phyloP scores from a whole-genome alignment of 1,140 invertebrate genomes.

The Panagrolaimus sp. region DNA sequence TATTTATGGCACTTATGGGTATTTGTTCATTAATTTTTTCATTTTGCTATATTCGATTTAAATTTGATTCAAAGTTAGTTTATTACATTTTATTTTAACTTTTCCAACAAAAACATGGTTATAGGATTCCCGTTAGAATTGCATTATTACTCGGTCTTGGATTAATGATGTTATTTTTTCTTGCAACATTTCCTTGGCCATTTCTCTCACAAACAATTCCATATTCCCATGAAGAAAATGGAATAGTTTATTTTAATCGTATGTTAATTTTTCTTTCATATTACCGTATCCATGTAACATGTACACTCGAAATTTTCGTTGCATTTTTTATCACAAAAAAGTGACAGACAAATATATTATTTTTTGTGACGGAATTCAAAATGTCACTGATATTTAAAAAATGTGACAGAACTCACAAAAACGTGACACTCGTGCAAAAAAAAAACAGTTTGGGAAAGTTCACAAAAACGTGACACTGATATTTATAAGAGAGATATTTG shows the following conservation, averaged over 20 bases:
- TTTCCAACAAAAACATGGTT: not conserved
- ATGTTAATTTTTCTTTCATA: not conserved
- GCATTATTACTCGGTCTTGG: not conserved
- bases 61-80: not conserved
- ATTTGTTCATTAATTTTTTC: not conserved
- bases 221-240: not conserved
- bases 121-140: not conserved
- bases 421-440: too few species aligned
- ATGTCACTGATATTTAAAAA: too few species aligned
- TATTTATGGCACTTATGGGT: not conserved
- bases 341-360: too few species aligned
- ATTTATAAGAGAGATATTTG: too few species aligned
- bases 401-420: too few species aligned
- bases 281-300: too few species aligned
- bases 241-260: not conserved
- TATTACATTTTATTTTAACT: not conserved
- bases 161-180: not conserved
- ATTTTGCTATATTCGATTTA: conserved; percentile 12
- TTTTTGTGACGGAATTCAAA: too few species aligned
- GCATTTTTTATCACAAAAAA: too few species aligned
- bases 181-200: conserved; percentile 6
- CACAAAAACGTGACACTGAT: too few species aligned
- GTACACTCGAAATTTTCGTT: too few species aligned
- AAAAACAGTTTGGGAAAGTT: too few species aligned
- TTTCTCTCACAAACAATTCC: conserved; percentile 1